These are phyloP conservation scores for Odontomyia ornata DNA, from an alignment of 2,888 invertebrate genomes.

Conservation along the genomic window DNA sequence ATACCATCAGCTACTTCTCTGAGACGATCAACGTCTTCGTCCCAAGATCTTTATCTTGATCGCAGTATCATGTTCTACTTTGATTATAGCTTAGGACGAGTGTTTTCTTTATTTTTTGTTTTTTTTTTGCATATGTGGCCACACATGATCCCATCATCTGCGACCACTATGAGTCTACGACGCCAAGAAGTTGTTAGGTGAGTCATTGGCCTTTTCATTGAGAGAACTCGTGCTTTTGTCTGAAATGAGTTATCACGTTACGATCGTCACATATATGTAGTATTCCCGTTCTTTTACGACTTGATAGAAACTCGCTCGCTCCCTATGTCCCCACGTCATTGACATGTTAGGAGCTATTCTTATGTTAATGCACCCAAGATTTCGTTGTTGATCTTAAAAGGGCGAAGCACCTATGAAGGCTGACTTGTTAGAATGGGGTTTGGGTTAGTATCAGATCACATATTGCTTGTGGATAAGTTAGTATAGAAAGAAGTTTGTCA, in stretches of 20 bases:
- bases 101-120: no score
- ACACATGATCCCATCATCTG: not conserved
- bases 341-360: not conserved
- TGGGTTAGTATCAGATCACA: no score
- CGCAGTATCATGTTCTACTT: constrained; percentile 27
- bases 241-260: not conserved
- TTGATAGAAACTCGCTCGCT: no score
- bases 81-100: constrained; percentile 1
- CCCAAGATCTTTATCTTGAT: constrained; percentile 16
- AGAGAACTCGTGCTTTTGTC: not conserved
- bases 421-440: no score
- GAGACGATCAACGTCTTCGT: no score
- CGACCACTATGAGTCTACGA: not conserved
- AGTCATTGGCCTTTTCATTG: constrained; percentile 30
- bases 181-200: not conserved
- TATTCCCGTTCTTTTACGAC: constrained; percentile 2
- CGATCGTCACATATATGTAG: not conserved
- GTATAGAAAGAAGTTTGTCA: no score
- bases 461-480: no score
- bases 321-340: constrained; percentile 1
- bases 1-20: no score
- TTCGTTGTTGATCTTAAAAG: not conserved
- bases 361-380: not conserved
- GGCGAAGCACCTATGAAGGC: no score
- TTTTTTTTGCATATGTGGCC: not conserved